phyloP scores from a whole-genome alignment of 2,888 invertebrate genomes.

The Epinotia bilunana region DNA sequence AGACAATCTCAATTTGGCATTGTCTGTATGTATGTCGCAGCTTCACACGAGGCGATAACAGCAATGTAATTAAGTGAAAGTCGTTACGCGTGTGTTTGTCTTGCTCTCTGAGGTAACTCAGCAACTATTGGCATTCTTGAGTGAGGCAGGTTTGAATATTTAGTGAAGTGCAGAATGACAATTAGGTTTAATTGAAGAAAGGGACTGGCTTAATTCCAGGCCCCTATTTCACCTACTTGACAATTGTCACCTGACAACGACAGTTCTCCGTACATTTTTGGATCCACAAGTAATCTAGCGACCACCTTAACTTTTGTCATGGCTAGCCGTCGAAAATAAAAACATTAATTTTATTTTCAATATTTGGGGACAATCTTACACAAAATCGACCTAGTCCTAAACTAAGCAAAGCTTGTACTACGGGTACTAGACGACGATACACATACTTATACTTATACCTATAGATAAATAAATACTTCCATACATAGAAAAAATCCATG shows the following conservation, averaged over 20 bases:
- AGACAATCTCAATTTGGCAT: constrained; percentile 15
- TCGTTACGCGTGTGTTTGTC: constrained; percentile 47
- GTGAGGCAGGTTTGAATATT: constrained; percentile 13
- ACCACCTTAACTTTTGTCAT: too few relatives aligned
- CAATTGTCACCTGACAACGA: too few relatives aligned
- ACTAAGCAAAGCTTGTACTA: too few relatives aligned
- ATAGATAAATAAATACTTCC: too few relatives aligned
- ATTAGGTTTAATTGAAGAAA: not conserved
- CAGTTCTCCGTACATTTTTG: too few relatives aligned
- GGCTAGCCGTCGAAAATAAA: not conserved
- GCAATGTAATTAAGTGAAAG: constrained; percentile 53
- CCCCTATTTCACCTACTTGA: too few relatives aligned
- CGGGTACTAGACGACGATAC: too few relatives aligned
- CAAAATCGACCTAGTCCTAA: too few relatives aligned
- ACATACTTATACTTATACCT: too few relatives aligned
- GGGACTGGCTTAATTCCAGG: not conserved
- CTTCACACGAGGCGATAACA: constrained; percentile 31
- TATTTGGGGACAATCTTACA: too few relatives aligned
- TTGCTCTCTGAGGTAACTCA: constrained; percentile 39
- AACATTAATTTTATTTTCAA: not conserved
- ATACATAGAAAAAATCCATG: too few relatives aligned
- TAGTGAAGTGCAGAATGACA: not conserved
- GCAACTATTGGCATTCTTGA: constrained; percentile 35
- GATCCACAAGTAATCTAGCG: too few relatives aligned
- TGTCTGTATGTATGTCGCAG: constrained; percentile 41